Evolutionary conservation across 2,888 invertebrate genomes (phyloP).

Genomic region (Trichogramma dendrolimi): DNA sequence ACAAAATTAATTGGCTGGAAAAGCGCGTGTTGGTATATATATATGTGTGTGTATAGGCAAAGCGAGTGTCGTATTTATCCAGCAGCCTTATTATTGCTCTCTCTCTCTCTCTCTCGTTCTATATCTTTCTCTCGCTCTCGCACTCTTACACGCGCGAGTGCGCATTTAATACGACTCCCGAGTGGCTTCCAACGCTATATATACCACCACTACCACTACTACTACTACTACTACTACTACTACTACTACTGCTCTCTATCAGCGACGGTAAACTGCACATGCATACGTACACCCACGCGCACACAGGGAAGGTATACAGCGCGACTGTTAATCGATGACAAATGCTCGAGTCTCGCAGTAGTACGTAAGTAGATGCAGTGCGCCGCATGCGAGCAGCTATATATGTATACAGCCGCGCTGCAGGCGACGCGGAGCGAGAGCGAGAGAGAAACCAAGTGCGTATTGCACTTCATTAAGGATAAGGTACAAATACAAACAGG

Average conservation of each 20-base stretch:
- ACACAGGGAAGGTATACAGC: background rate
- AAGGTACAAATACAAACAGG: background rate
- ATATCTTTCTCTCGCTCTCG: constrained; percentile 5
- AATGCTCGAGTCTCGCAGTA: constrained; percentile 24
- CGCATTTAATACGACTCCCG: constrained; percentile 22
- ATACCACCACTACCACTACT: no score
- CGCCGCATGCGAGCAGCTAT: background rate
- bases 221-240: no score
- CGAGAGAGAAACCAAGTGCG: constrained; percentile 8
- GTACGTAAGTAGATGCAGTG: background rate
- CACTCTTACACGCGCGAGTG: background rate
- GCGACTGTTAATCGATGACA: constrained; percentile 33
- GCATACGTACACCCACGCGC: no score
- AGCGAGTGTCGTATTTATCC: background rate
- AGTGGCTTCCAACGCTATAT: constrained; percentile 9
- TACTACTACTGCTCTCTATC: no score
- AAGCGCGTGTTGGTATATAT: constrained; percentile 31
- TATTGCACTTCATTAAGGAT: constrained; percentile 16
- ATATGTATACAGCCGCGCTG: background rate
- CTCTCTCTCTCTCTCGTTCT: constrained; percentile 6
- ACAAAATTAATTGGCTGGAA: constrained; percentile 35
- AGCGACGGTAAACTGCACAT: no score
- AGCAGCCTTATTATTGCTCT: constrained; percentile 19
- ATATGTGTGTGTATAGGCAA: constrained; percentile 12
- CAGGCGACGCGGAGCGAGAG: no score